phyloP scores from a whole-genome alignment of 2,888 invertebrate species.

The Chydorus sphaericus region DNA sequence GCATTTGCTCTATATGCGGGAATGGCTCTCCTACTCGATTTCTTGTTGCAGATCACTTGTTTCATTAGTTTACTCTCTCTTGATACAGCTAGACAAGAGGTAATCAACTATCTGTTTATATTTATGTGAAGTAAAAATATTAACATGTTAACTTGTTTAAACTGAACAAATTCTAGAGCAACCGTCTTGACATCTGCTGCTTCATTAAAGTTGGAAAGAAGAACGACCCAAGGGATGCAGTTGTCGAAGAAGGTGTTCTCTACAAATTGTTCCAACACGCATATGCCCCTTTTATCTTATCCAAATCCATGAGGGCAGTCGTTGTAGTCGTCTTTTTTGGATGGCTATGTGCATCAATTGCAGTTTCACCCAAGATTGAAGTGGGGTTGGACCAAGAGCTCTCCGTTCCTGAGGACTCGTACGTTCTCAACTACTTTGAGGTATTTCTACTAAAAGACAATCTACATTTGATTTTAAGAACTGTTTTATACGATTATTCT shows the following conservation, averaged over 20 bases:
- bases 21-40: constrained; percentile 85
- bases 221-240: constrained; percentile 37
- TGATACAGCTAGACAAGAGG: constrained; percentile 64
- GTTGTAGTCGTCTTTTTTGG: constrained; percentile 79
- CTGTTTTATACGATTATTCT: neutral
- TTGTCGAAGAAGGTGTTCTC: constrained; percentile 49
- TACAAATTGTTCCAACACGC: constrained; percentile 71
- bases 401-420: constrained; percentile 95
- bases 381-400: constrained; percentile 92
- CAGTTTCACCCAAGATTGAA: constrained; percentile 76
- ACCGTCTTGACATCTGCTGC: constrained; percentile 67
- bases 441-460: constrained; percentile 34
- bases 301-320: constrained; percentile 49
- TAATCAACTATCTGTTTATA: constrained; percentile 23
- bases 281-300: constrained; percentile 75
- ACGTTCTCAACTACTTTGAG: constrained; percentile 80
- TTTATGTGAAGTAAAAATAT: neutral
- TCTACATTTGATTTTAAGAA: neutral
- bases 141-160: too few relatives aligned
- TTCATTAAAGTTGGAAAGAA: constrained; percentile 57
- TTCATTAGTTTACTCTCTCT: constrained; percentile 77
- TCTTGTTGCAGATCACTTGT: constrained; percentile 87
- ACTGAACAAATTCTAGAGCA: too few relatives aligned
- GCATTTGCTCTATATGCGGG: constrained; percentile 96
- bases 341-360: constrained; percentile 76